Conservation (phyloP, 1,140 invertebrate species). For the Brachionus calyciflorus region DNA sequence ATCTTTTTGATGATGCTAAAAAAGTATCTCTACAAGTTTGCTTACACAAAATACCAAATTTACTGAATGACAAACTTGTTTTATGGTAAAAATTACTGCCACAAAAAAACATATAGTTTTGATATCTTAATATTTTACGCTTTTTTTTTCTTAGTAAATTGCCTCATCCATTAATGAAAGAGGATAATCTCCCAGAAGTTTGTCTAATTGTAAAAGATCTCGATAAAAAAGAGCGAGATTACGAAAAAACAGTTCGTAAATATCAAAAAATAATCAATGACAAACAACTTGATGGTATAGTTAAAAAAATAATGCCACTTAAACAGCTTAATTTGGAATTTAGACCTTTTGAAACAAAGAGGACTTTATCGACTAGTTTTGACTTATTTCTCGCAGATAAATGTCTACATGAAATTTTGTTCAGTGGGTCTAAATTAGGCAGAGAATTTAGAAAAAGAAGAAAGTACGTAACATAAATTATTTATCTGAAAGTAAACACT, state of each 20-base stretch:
- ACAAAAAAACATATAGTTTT: too few relatives aligned
- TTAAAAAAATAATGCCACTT: slow-evolving; percentile 7
- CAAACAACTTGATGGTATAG: neutral
- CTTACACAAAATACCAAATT: slow-evolving; percentile 44
- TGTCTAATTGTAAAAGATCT: slow-evolving; percentile 46
- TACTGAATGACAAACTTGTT: neutral
- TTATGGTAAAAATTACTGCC: slow-evolving; percentile 3
- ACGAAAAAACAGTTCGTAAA: slow-evolving; percentile 42
- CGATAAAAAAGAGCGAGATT: slow-evolving; percentile 39
- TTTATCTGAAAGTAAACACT: neutral
- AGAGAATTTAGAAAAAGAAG: slow-evolving; percentile 33
- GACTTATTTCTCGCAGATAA: slow-evolving; percentile 38
- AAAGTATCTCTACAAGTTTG: slow-evolving; percentile 41
- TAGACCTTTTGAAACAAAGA: slow-evolving; percentile 29
- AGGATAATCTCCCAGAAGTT: neutral
- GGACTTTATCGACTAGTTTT: slow-evolving; percentile 34
- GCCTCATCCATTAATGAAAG: neutral
- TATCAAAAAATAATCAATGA: slow-evolving; percentile 35
- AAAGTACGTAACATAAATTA: slow-evolving; percentile 13
- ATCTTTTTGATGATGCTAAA: slow-evolving; percentile 26
- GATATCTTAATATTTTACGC: too few relatives aligned
- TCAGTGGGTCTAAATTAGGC: slow-evolving; percentile 31
- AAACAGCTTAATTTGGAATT: slow-evolving; percentile 41
- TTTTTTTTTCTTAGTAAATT: slow-evolving; percentile 14
- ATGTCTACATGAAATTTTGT: slow-evolving; percentile 27